phyloP scores from a whole-genome alignment of 1,140 invertebrate genomes.

The Leptinotarsa texana region DNA sequence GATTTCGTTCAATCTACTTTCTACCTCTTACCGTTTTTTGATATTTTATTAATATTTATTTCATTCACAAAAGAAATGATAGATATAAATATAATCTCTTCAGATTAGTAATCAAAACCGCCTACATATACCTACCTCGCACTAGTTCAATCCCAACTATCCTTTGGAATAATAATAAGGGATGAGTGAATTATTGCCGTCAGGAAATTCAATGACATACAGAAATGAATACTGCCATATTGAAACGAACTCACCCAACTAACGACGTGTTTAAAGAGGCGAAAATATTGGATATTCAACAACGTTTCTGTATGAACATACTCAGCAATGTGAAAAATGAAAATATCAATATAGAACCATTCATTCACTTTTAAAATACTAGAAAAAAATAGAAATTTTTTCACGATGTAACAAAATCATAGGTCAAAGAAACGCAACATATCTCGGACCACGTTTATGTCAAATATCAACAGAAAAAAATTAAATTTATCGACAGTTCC shows the following conservation, averaged over 20 bases:
- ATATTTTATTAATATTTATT: no score
- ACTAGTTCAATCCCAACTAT: background rate
- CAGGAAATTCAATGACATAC: background rate
- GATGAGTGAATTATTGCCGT: background rate
- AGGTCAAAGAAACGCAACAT: background rate
- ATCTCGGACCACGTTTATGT: background rate
- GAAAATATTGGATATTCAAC: background rate
- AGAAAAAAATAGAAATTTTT: background rate
- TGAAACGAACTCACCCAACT: background rate
- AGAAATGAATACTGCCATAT: background rate
- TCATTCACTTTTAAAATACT: background rate
- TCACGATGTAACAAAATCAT: background rate
- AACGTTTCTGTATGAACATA: background rate
- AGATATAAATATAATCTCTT: no score
- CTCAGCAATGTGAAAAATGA: background rate
- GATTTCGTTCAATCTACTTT: no score
- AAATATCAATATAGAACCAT: background rate
- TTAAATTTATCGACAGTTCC: no score
- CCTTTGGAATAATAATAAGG: background rate
- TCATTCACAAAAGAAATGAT: no score
- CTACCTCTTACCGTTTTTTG: no score
- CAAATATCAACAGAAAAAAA: background rate
- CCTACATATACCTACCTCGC: background rate
- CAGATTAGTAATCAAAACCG: no score
- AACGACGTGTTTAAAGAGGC: background rate